Evolutionary conservation across 1,140 invertebrate genomes (phyloP).

Genomic region (Trachelipus rathkii): DNA sequence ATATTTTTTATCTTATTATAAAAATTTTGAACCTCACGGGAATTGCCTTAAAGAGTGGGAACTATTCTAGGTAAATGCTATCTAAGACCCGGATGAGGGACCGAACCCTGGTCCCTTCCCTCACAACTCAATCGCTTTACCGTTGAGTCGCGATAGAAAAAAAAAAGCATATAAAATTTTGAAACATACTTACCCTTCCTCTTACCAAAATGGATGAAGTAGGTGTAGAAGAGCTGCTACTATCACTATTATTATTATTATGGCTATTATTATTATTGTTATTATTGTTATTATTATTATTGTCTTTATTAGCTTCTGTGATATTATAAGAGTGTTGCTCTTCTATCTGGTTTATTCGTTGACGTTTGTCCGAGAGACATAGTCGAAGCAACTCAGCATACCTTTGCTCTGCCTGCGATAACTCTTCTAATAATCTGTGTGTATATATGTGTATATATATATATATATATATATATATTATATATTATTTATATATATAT

Average conservation of each 20-base stretch:
- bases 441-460: not conserved
- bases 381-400: not conserved
- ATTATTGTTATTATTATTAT: not conserved
- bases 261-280: no score
- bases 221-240: not conserved
- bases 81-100: no score
- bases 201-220: not conserved
- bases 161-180: no score
- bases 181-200: not conserved
- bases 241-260: not conserved
- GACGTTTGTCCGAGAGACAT: not conserved
- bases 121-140: no score
- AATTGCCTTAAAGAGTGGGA: no score
- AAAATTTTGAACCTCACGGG: no score
- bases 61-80: no score
- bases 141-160: no score
- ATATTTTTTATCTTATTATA: no score
- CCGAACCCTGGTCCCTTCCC: no score
- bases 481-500: no score
- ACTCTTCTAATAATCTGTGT: not conserved
- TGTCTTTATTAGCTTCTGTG: not conserved
- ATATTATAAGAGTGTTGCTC: not conserved
- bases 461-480: no score
- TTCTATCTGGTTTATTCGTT: not conserved
- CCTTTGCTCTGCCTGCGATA: not conserved